These are phyloP conservation scores for Acronicta alni DNA, from an alignment of 2,888 invertebrate species.

Conservation along the genomic window DNA sequence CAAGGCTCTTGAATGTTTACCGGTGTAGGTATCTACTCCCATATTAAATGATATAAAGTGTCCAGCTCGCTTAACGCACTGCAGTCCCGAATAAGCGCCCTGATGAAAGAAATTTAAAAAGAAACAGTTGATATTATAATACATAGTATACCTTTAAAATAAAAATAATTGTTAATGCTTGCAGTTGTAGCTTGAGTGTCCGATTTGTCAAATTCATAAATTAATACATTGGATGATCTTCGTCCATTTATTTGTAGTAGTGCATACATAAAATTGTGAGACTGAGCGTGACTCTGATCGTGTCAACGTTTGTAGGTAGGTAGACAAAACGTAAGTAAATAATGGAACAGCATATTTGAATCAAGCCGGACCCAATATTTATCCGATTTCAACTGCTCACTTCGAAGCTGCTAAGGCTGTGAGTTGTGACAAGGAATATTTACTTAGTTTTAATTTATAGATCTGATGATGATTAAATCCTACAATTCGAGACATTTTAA, in stretches of 20 bases:
- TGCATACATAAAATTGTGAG: slow-evolving; percentile 48
- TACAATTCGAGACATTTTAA: background rate
- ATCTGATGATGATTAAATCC: slow-evolving; percentile 14
- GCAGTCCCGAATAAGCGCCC: background rate
- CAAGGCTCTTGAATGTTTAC: background rate
- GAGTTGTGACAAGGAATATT: slow-evolving; percentile 1
- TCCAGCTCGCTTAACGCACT: slow-evolving; percentile 1
- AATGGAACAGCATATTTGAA: slow-evolving; percentile 15
- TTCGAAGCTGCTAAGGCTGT: slow-evolving; percentile 17
- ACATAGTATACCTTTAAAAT: slow-evolving; percentile 17
- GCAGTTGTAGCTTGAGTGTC: slow-evolving; percentile 24
- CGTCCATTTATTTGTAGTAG: slow-evolving; percentile 18
- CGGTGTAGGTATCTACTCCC: no score
- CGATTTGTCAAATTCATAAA: slow-evolving; percentile 16
- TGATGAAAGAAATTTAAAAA: slow-evolving; percentile 21
- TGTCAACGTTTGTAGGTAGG: slow-evolving; percentile 53
- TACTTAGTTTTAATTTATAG: slow-evolving; percentile 19
- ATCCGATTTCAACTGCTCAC: slow-evolving; percentile 22
- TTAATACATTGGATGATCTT: slow-evolving; percentile 23
- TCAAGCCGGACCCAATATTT: slow-evolving; percentile 32
- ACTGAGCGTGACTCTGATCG: slow-evolving; percentile 57
- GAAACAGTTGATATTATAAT: slow-evolving; percentile 32
- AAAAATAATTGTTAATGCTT: slow-evolving; percentile 30
- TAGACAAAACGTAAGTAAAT: slow-evolving; percentile 24
- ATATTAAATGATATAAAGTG: background rate